Base-by-base conservation (phyloP, 2,888 invertebrate species). In the Acrocera orbiculus region DNA sequence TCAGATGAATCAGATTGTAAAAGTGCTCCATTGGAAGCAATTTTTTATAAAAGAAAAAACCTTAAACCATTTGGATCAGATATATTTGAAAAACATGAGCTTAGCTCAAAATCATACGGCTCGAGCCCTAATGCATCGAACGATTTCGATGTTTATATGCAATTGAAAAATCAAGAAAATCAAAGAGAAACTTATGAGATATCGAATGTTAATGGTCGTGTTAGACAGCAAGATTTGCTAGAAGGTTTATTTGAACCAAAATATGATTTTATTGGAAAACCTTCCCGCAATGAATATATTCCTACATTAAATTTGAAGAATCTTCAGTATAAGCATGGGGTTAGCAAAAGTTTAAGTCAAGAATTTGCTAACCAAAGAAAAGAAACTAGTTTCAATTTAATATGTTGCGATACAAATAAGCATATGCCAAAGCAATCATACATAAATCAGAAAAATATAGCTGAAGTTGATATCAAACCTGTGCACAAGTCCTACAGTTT, bases 1-100 rank as follows among this genome's bases (percentile, higher is more conserved):
- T 81, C 81, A 1, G 83, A 82, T 52, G 82, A 81, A 42, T 79
- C 78, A 0, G 76, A 76, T 45, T 80, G 78, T 5, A 78, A 77
- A 54, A 79, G 79, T 34, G 81, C 80, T 1, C 81, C 81, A 0
- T 52, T 81, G 22, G 81, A 80, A 54, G 71, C 74, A 52, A 53
- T 78, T 1, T 76, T 77, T 23, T 66, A 66, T 1, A 40, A 34
- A 32, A 31, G 22, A 7, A 30, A 35, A 16, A 30, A 16, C 6
- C n/a, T 5, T 11, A n/a, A 23, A 23, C 19, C 5, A 19, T 23
- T 23, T 3, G 5, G 11, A 11, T 11, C 4, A 3, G 23, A 23
- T 23, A 3, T 4, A n/a, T n/a, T n/a, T n/a, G n/a, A n/a, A n/a
- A 11, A 23, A 11, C 11, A n/a, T 11, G 35, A 35, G 11, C 14